Conservation (phyloP, 2,888 invertebrate genomes). For the Adineta ricciae region DNA sequence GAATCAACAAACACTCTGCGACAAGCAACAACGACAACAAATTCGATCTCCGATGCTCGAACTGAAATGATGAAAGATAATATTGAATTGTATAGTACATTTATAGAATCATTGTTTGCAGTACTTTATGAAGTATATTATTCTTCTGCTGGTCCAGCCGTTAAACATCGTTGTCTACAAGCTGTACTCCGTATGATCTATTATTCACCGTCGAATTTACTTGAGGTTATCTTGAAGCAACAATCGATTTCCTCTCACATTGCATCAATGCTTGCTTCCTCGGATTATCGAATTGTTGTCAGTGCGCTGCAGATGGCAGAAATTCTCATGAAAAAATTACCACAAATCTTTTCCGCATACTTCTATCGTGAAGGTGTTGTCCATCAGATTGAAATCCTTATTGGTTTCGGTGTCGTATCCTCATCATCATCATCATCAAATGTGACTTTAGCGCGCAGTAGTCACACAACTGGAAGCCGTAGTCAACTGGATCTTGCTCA, state of each 20-base stretch:
- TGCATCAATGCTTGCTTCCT: slow-evolving; percentile 30
- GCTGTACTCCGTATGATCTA: slow-evolving; percentile 90
- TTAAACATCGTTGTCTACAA: slow-evolving; percentile 87
- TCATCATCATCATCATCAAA: neutral
- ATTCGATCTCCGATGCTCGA: slow-evolving; percentile 56
- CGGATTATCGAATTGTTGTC: slow-evolving; percentile 25
- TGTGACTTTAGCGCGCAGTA: neutral
- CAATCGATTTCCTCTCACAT: slow-evolving; percentile 46
- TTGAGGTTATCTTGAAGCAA: slow-evolving; percentile 58
- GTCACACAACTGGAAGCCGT: neutral
- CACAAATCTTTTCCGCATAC: slow-evolving; percentile 84
- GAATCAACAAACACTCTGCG: slow-evolving; percentile 21
- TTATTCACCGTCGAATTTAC: slow-evolving; percentile 75
- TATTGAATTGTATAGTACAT: slow-evolving; percentile 60
- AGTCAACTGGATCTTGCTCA: neutral
- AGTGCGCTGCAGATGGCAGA: slow-evolving; percentile 75
- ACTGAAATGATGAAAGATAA: slow-evolving; percentile 64
- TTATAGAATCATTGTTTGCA: slow-evolving; percentile 67
- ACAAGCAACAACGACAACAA: slow-evolving; percentile 35
- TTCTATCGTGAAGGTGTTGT: slow-evolving; percentile 77
- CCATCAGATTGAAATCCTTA: slow-evolving; percentile 28
- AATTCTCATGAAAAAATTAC: slow-evolving; percentile 87
- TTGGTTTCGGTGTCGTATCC: neutral
- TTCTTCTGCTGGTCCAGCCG: slow-evolving; percentile 91
- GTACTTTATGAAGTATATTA: slow-evolving; percentile 95